Evolutionary conservation across 2,888 invertebrate species (phyloP), one percentile per base, ranked within the genome.

Genomic region (Pomacea canaliculata): DNA sequence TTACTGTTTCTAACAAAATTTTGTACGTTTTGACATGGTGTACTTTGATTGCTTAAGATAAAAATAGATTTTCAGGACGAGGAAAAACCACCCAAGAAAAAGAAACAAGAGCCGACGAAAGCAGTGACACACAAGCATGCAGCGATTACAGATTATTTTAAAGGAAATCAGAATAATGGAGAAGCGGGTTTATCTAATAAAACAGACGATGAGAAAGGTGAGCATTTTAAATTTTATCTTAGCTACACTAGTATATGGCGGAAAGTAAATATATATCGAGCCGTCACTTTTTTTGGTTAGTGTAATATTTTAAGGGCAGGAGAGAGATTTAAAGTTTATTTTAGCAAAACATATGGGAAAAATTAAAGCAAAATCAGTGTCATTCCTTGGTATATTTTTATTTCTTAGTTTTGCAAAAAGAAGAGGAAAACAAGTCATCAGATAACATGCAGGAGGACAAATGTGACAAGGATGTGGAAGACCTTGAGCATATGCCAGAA

Each of bases 401-500:
- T 37, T 56, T 4, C 16, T 56, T 56, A 56, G 51, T 16, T 16
- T 7, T 18, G n/a, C 49, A 69, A 51, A 69, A 49, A 51, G 73
- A 73, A 66, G 66, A 71, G 48, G 51, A 51, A 18, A 37, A 71
- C 0, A 8, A 7, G 2, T 8, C n/a, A 49, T 13, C 13, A 71
- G 74, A 74, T 23, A 37, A 49, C 56, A n/a, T 63, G 56, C 46
- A 62, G n/a, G 8, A 65, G 72, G 60, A 73, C 59, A 37, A 19
- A 62, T 56, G 48, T 68, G 76, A 66, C 60, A 48, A 70, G 10
- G 71, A 70, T 8, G 74, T 66, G 48, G 78, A 78, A 27, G 71
- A 71, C 46, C 72, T 71, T 8, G 69, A 71, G 37, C 80, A 76
- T 51, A 73, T 76, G 23, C 85, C 89, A 19, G 83, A 85, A 89